Evolutionary conservation across 2,888 invertebrate species (phyloP), one percentile per base, ranked within the genome.

Genomic region (Anoncus sp.): DNA sequence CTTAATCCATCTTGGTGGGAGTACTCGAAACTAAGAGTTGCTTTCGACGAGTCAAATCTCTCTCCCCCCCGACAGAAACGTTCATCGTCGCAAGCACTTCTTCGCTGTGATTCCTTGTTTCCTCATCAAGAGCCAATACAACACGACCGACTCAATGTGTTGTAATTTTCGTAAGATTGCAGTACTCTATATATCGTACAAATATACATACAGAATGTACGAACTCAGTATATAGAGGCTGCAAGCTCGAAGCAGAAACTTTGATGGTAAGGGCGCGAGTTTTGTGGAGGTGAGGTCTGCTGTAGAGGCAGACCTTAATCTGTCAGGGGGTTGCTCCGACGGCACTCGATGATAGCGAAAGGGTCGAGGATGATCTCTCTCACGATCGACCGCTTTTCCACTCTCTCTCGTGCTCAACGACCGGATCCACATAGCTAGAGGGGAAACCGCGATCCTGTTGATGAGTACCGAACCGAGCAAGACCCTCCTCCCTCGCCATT

Each of bases 261-360:
- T 14, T 35, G 27, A n/a, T 22, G 53, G 20, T 62, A n/a, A n/a
- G n/a, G 27, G 43, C 16, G 22, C 60, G 40, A 14, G 16, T 27
- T 14, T 43, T 31, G 16, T 12, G 38, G 27, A 53, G 60, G 51
- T 43, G 35, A 20, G 51, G n/a, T 38, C 20, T 31, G 53, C 38
- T 27, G 40, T 18, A 49, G 43, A 55, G 59, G 43, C 20, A 71
- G 69, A 72, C 65, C 71, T 73, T 81, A 80, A 80, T 79, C 79
- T 71, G 47, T 40, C 22, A 60, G 55, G 69, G 76, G 76, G 40
- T 72, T 76, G 73, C 76, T 71, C 20, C 31, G 27, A 62, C 62
- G 76, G 40, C 67, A 72, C 80, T 77, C 74, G 74, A 73, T 74
- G 79, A 81, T 78, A 77, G 77, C 74, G 40, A 77, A 70, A 78